Conservation (phyloP, 2,888 invertebrate genomes). For the Acheta domesticus region DNA sequence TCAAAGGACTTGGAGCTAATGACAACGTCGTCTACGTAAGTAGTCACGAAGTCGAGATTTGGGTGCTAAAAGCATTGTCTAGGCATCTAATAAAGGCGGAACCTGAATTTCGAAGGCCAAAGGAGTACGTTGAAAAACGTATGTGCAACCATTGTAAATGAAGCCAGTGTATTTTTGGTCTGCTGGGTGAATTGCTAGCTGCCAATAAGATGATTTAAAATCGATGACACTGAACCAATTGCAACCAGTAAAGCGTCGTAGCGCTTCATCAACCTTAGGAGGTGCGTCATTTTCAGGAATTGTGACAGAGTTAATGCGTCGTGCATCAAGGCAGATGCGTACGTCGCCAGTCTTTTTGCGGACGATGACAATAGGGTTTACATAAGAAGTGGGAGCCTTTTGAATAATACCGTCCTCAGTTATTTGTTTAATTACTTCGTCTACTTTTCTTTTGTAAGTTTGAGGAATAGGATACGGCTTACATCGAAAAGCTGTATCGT, state of each 20-base stretch:
- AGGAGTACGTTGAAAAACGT: background rate
- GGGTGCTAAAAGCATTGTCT: background rate
- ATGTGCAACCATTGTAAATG: background rate
- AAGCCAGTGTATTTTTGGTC: background rate
- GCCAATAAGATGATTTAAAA: slow-evolving; percentile 3
- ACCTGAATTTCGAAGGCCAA: background rate
- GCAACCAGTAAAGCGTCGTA: background rate
- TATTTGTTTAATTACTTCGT: background rate
- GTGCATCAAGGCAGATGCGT: background rate
- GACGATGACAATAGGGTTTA: background rate
- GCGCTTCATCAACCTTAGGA: background rate
- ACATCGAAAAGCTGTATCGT: background rate
- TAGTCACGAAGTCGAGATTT: background rate
- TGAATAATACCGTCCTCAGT: background rate
- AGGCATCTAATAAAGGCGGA: background rate
- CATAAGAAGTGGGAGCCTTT: background rate
- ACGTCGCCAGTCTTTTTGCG: background rate
- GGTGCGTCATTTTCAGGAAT: background rate
- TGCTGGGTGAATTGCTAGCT: background rate
- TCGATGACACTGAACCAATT: background rate
- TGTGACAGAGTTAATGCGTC: background rate
- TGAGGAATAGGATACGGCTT: background rate
- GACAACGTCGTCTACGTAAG: background rate
- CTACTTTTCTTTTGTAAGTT: background rate
- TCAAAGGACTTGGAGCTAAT: background rate